Conservation (phyloP, 2,113 vertebrate genomes). For the Lampris megalopsis region DNA sequence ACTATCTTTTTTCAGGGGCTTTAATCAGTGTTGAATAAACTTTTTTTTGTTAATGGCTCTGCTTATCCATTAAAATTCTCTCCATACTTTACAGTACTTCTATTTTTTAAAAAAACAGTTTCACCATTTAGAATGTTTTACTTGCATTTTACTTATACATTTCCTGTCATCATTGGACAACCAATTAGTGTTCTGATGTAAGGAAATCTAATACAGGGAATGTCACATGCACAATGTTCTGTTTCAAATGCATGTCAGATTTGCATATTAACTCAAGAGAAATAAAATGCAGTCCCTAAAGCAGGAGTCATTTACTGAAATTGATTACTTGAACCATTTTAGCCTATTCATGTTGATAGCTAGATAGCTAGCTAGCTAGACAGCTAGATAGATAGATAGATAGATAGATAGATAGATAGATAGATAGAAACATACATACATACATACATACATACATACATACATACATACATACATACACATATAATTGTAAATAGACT, state of each 20-base stretch:
- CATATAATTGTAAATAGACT: no score
- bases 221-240: slow-evolving; percentile 26
- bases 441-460: not conserved
- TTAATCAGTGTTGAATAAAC: no score
- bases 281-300: slow-evolving; percentile 49
- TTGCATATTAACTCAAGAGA: slow-evolving; percentile 50
- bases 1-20: no score
- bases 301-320: slow-evolving; percentile 33
- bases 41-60: no score
- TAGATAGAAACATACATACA: no score
- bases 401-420: no score
- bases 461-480: not conserved
- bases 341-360: no score
- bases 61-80: not conserved
- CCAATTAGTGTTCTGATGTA: slow-evolving; percentile 44
- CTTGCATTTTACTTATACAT: slow-evolving; percentile 27
- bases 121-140: slow-evolving; percentile 39
- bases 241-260: slow-evolving; percentile 54
- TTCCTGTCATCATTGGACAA: slow-evolving; percentile 12
- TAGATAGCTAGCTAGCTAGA: no score
- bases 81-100: slow-evolving; percentile 35
- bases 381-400: no score
- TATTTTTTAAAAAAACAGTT: slow-evolving; percentile 43
- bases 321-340: no score
- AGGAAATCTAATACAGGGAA: slow-evolving; percentile 14